These are phyloP conservation scores for Chloromyia formosa DNA, from an alignment of 2,888 invertebrate genomes.

Conservation along the genomic window DNA sequence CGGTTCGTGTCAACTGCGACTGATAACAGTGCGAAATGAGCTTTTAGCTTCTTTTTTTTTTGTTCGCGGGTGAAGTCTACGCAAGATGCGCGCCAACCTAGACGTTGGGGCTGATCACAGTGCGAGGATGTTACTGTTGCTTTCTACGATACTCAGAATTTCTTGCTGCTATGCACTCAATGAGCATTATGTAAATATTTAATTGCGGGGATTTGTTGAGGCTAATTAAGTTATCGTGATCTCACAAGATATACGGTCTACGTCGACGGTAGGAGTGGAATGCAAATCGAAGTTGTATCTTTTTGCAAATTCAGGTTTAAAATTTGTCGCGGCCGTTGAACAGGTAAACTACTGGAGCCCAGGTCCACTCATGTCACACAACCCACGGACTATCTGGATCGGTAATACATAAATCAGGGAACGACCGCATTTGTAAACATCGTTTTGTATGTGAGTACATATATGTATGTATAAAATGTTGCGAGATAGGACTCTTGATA, in stretches of 20 bases:
- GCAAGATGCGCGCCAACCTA: background rate
- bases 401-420: too few relatives aligned
- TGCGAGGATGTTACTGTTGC: background rate
- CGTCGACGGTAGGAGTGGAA: too few relatives aligned
- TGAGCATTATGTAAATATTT: background rate
- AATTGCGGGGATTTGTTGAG: background rate
- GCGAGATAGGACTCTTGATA: background rate
- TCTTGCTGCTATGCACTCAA: background rate
- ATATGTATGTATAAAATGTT: background rate
- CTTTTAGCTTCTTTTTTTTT: background rate
- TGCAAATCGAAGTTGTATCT: too few relatives aligned
- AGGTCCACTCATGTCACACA: too few relatives aligned
- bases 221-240: background rate
- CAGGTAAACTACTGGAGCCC: too few relatives aligned
- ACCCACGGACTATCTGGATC: too few relatives aligned
- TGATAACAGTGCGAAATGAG: slow-evolving; percentile 7
- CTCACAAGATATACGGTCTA: background rate
- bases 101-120: background rate
- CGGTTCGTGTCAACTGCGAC: background rate
- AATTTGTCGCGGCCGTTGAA: too few relatives aligned
- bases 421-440: too few relatives aligned
- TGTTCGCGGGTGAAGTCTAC: too few relatives aligned
- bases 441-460: too few relatives aligned
- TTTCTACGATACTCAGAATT: background rate
- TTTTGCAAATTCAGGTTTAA: too few relatives aligned